Evolutionary conservation across 2,888 invertebrate species (phyloP).

Genomic region (Cinara cedri): DNA sequence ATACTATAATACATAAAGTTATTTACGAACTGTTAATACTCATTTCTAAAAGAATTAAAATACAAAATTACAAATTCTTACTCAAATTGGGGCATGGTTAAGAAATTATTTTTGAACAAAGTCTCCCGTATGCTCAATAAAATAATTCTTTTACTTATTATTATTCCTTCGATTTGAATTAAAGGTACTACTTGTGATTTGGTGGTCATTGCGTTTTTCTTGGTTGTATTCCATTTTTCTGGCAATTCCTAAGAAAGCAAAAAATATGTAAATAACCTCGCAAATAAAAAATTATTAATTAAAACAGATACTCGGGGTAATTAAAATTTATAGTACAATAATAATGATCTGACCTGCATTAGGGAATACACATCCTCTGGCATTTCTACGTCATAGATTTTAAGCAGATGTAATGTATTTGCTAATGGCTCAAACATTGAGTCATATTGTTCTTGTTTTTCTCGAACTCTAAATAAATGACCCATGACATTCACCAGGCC

Average conservation of each 20-base stretch:
- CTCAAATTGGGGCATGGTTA: constrained; percentile 65
- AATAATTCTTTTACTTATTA: constrained; percentile 81
- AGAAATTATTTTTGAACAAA: constrained; percentile 79
- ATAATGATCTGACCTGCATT: constrained; percentile 68
- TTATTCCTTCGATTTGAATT: constrained; percentile 85
- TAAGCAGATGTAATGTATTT: constrained; percentile 83
- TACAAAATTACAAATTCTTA: constrained; percentile 60
- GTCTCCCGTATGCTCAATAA: constrained; percentile 80
- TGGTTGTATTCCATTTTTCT: constrained; percentile 84
- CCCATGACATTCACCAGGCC: constrained; percentile 83
- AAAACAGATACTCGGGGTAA: no score
- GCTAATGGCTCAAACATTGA: constrained; percentile 88
- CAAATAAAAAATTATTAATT: no score
- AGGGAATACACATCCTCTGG: constrained; percentile 75
- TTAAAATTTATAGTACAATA: not conserved
- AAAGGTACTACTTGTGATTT: constrained; percentile 87
- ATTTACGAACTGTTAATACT: not conserved
- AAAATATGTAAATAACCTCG: no score
- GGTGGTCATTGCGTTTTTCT: constrained; percentile 80
- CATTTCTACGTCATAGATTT: constrained; percentile 85
- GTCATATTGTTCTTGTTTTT: constrained; percentile 79
- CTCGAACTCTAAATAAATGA: constrained; percentile 78
- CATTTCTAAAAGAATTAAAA: no score
- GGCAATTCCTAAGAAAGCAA: constrained; percentile 72
- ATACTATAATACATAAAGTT: constrained; percentile 69